Evolutionary conservation across 2,888 invertebrate species (phyloP).

Genomic region (Melanophora roralis): DNA sequence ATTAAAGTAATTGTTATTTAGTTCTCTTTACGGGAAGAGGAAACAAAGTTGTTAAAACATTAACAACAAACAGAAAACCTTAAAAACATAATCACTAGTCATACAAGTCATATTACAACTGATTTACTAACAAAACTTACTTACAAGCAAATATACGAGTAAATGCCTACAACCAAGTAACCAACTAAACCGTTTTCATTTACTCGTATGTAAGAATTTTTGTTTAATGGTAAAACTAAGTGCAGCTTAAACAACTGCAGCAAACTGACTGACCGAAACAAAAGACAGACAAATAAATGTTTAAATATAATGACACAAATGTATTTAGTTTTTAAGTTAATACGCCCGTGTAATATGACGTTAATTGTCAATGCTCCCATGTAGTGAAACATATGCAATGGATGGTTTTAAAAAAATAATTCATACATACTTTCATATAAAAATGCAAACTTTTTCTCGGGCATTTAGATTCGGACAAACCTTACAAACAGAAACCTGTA

Average conservation of each 20-base stretch:
- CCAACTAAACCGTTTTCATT: background rate
- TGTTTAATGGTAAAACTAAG: too few relatives aligned
- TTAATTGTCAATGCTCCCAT: conserved; percentile 62
- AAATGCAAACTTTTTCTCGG: background rate
- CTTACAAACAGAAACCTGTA: background rate
- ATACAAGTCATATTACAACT: conserved; percentile 61
- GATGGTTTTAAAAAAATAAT: conserved; percentile 39
- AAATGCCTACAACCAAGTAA: background rate
- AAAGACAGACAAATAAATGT: conserved; percentile 9
- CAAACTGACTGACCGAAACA: background rate
- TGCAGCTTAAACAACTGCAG: background rate
- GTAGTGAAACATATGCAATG: conserved; percentile 45
- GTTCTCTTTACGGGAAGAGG: conserved; percentile 5
- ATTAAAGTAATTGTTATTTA: too few relatives aligned
- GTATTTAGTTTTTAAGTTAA: conserved; percentile 50
- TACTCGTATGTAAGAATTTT: background rate
- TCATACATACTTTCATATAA: background rate
- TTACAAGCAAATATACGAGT: background rate
- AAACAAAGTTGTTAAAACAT: background rate
- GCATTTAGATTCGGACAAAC: background rate
- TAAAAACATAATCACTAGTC: conserved; percentile 56
- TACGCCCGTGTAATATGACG: conserved; percentile 60
- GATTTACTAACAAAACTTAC: conserved; percentile 52
- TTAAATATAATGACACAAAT: conserved; percentile 53
- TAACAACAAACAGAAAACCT: conserved; percentile 18